Conservation (phyloP, 1,140 invertebrate species). For the Sweltsa coloradensis region DNA sequence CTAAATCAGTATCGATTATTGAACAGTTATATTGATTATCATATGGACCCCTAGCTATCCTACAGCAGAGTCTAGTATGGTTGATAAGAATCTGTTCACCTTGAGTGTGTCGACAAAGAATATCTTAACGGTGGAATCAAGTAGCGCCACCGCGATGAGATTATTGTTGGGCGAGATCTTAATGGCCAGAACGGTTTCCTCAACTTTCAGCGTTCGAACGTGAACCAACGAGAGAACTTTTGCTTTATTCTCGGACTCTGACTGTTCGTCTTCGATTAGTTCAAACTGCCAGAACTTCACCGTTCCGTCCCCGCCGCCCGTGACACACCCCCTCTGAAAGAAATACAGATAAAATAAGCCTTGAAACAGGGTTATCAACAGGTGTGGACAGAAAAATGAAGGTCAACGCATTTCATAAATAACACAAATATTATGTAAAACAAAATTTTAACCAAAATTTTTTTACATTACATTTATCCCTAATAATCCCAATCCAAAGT, state of each 20-base stretch:
- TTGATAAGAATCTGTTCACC: conserved; percentile 34
- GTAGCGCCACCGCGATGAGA: conserved; percentile 77
- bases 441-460: too few species aligned
- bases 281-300: conserved; percentile 95
- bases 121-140: conserved; percentile 92
- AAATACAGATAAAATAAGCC: too few species aligned
- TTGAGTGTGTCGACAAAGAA: conserved; percentile 92
- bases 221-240: conserved; percentile 71
- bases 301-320: conserved; percentile 77
- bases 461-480: too few species aligned
- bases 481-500: too few species aligned
- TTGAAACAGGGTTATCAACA: too few species aligned
- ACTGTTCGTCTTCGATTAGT: conserved; percentile 52
- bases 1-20: too few species aligned
- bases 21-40: too few species aligned
- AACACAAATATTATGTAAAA: too few species aligned
- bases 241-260: conserved; percentile 40
- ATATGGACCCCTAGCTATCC: too few species aligned
- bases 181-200: conserved; percentile 76
- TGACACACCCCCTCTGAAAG: conserved; percentile 59
- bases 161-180: conserved; percentile 73
- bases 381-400: too few species aligned
- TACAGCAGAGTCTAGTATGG: background rate
- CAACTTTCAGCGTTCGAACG: conserved; percentile 67
- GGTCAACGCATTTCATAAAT: too few species aligned